Evolutionary conservation across 2,797 vertebrate genomes (phyloP), one percentile per base, ranked within the genome.

Genomic region (Leptodactylus fallax): DNA sequence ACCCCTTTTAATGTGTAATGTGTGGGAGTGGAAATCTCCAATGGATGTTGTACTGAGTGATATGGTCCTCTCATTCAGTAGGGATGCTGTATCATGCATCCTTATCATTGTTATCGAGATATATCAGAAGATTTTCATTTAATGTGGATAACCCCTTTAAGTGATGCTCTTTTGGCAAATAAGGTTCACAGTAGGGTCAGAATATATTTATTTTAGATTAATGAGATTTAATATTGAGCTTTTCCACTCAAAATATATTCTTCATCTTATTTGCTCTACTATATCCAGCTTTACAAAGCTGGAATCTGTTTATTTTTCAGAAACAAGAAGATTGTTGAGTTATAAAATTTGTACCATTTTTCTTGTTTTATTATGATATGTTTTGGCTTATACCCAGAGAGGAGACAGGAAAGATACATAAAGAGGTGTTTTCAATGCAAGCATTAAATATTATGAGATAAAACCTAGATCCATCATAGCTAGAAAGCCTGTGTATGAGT

Each of bases 311-410:
- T 83, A 84, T 56, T 79, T 77, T 58, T 79, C 45, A 14, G 17
- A 79, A 71, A 71, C 53, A 84, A 16, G n/a, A 67, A 14, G 49
- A 21, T 88, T 12, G 47, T 49, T 69, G 49, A 78, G 16, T 83
- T 87, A 45, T 47, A 47, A 14, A 79, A 60, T 45, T 25, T 17
- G 3, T 78, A 12, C 7, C 6, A 71, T 85, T 53, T 85, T 79
- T 88, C 72, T 85, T 71, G 55, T 74, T 49, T 61, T 74, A 65
- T 80, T 12, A 77, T 60, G 69, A 88, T 47, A 67, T 23, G 8
- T 67, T 85, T 17, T 81, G 45, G 11, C 27, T 81, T 27, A 82
- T 81, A 71, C 19, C 19, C 16, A 12, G 49, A 51, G 51, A 80
- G 63, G 25, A 45, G 10, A 58, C 23, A 19, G 63, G 21, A 23